Percentiles rank a stretch among this genome's conserved stretches.
Conservation (phyloP, 2,888 invertebrate genomes). For the Drosophila quasianomalipes region DNA sequence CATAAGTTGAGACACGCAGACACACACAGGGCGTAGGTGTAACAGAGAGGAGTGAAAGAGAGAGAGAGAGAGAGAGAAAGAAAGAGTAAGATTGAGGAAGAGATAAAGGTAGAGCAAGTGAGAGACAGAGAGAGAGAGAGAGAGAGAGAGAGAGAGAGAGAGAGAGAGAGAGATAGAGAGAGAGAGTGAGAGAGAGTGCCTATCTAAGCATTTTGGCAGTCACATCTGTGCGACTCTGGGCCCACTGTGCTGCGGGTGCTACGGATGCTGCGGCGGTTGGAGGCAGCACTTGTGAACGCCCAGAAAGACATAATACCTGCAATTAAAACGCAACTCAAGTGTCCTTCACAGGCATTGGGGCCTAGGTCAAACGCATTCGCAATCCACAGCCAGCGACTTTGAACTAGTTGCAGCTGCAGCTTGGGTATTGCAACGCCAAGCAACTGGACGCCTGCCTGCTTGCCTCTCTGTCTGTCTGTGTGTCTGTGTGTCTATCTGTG, state of each 20-base stretch:
- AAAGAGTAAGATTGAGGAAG: background rate
- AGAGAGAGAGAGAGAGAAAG: background rate
- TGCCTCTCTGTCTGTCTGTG: slow-evolving; percentile 12
- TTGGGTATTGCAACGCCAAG: slow-evolving; percentile 3
- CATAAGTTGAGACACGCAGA: slow-evolving; percentile 49
- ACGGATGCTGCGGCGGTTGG: slow-evolving; percentile 25
- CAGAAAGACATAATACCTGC: slow-evolving; percentile 81
- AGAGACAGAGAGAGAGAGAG: background rate
- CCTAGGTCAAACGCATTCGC: slow-evolving; percentile 76
- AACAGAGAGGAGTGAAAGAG: background rate
- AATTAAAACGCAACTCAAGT: slow-evolving; percentile 81
- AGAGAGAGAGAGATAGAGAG: background rate
- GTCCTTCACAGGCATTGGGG: slow-evolving; percentile 79
- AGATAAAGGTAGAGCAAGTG: background rate
- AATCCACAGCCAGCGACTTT: slow-evolving; percentile 57
- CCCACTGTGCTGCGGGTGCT: slow-evolving; percentile 13
- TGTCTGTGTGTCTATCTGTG: background rate
- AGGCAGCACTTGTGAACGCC: slow-evolving; percentile 61
- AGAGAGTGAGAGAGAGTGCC: slow-evolving; percentile 11
- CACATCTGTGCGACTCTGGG: slow-evolving; percentile 47
- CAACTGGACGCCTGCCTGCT: slow-evolving; percentile 15
- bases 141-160: background rate
- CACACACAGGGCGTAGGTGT: slow-evolving; percentile 15
- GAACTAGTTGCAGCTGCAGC: slow-evolving; percentile 67
- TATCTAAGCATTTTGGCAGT: slow-evolving; percentile 45